phyloP scores from a whole-genome alignment of 1,140 invertebrate species.

The Drosophila yakuba region DNA sequence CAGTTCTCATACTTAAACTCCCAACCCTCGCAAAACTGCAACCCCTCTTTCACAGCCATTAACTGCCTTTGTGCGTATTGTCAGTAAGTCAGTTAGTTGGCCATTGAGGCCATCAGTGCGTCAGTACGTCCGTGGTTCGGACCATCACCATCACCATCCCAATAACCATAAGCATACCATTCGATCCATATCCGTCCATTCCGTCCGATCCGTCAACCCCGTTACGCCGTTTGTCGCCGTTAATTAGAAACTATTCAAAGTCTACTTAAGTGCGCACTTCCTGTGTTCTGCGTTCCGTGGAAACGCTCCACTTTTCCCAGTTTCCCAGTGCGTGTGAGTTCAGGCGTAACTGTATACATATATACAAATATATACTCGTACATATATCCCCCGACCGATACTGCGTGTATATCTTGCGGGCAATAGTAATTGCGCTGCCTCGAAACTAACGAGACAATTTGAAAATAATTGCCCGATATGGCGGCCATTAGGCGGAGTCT shows the following conservation, averaged over 20 bases:
- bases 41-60: conserved; percentile 29
- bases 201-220: conserved; percentile 56
- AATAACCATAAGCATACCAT: neutral
- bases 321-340: conserved; percentile 55
- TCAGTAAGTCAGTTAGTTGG: conserved; percentile 34
- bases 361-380: neutral
- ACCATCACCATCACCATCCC: conserved; percentile 1
- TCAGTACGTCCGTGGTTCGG: conserved; percentile 3
- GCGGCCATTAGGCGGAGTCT: conserved; percentile 67
- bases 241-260: conserved; percentile 83
- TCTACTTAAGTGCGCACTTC: conserved; percentile 80
- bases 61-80: conserved; percentile 40
- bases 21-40: conserved; percentile 4
- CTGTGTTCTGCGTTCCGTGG: conserved; percentile 39
- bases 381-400: neutral
- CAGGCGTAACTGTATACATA: conserved; percentile 59
- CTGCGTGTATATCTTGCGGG: conserved; percentile 25
- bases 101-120: conserved; percentile 11
- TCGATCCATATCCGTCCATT: conserved; percentile 25
- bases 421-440: conserved; percentile 73
- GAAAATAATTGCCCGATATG: conserved; percentile 77
- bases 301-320: conserved; percentile 22
- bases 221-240: conserved; percentile 73
- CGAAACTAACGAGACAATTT: conserved; percentile 79
- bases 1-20: neutral